Conservation (phyloP, 1,140 invertebrate genomes). For the Chymomyza costata region DNA sequence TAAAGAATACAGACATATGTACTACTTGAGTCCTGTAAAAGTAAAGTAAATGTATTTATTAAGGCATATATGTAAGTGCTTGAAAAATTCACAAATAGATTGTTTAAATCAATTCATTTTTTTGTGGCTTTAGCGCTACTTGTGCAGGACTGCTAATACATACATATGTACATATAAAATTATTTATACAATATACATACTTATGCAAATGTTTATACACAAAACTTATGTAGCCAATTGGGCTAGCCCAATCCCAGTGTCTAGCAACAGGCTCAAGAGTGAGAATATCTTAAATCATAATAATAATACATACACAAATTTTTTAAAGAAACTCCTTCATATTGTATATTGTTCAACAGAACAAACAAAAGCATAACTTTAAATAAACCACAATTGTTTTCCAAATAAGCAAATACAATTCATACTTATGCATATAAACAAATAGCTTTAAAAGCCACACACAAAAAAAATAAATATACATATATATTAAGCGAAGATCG, state of each 20-base stretch:
- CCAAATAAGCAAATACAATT: constrained; percentile 22
- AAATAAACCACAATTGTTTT: no score
- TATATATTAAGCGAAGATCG: constrained; percentile 16
- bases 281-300: constrained; percentile 48
- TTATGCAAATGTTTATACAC: constrained; percentile 40
- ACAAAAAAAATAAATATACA: constrained; percentile 10
- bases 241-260: constrained; percentile 55
- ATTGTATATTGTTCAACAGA: constrained; percentile 18
- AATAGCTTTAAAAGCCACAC: constrained; percentile 32
- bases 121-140: no score
- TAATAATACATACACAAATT: constrained; percentile 40
- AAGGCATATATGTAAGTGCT: no score
- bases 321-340: constrained; percentile 31
- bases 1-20: no score
- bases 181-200: constrained; percentile 31
- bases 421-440: constrained; percentile 26
- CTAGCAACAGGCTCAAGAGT: constrained; percentile 65
- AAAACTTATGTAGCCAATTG: constrained; percentile 32
- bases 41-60: no score
- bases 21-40: no score
- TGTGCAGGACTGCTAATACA: no score
- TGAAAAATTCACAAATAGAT: no score
- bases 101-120: no score
- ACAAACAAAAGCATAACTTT: constrained; percentile 60
- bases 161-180: constrained; percentile 20